These are phyloP conservation scores for Dipodomys stephensi DNA, from an alignment of 2,113 vertebrate genomes.

Conservation along the genomic window DNA sequence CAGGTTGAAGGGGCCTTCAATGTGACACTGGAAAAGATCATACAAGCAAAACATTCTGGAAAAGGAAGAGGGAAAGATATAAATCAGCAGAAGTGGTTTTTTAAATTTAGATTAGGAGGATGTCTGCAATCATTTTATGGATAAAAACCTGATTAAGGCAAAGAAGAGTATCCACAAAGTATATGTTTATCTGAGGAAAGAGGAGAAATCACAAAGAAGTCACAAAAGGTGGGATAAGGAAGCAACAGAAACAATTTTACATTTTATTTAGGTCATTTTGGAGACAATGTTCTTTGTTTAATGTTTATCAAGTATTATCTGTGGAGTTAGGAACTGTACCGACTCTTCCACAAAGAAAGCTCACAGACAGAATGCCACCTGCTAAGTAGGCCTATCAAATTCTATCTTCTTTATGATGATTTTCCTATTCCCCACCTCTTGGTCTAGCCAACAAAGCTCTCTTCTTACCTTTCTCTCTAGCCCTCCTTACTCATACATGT, in stretches of 20 bases:
- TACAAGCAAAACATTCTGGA: neutral
- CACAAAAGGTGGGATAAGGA: neutral
- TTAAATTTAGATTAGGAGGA: neutral
- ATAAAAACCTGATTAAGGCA: neutral
- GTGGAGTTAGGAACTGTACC: neutral
- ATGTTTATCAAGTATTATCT: neutral
- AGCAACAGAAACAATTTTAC: neutral
- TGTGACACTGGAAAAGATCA: neutral
- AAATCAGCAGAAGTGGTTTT: neutral
- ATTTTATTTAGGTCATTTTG: neutral
- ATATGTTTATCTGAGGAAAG: neutral
- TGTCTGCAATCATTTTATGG: conserved; percentile 20
- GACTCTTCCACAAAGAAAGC: neutral
- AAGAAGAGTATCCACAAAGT: neutral
- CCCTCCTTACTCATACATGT: neutral
- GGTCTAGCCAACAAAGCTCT: neutral
- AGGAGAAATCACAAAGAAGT: neutral
- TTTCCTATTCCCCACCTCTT: neutral
- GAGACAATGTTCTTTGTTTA: neutral
- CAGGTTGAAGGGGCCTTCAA: neutral
- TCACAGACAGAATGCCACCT: neutral
- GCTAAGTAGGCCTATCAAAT: neutral
- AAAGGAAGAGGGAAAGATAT: neutral
- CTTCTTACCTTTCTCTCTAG: conserved; percentile 29
- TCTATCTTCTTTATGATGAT: neutral